phyloP scores from a whole-genome alignment of 2,797 vertebrate genomes.

The Micrastur ruficollis region DNA sequence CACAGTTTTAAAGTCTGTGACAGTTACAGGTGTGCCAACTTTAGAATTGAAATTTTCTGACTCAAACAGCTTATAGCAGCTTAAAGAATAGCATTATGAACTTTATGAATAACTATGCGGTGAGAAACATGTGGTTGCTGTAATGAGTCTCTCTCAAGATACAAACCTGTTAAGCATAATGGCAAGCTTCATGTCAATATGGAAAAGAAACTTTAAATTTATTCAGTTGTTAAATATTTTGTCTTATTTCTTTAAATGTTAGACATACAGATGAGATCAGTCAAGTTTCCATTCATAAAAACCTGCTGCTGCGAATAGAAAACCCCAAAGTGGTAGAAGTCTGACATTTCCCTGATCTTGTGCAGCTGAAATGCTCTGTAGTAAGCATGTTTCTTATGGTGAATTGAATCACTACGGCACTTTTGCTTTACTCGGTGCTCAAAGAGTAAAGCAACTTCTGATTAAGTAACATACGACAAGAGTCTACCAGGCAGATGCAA shows the following conservation, averaged over 20 bases:
- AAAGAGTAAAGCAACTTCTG: slow-evolving; percentile 6
- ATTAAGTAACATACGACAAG: not conserved
- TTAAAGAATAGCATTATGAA: not conserved
- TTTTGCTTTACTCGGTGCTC: not conserved
- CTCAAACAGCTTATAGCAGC: not conserved
- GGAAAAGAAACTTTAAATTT: not conserved
- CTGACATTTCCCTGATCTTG: not conserved
- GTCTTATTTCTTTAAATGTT: not conserved
- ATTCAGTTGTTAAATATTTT: not conserved
- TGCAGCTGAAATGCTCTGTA: not conserved
- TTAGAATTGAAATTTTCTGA: not conserved
- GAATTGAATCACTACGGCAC: not conserved
- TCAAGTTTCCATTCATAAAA: not conserved
- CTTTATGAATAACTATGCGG: not conserved
- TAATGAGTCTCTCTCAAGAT: not conserved
- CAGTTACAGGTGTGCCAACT: not conserved
- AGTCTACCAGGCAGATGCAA: not conserved
- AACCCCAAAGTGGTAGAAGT: not conserved
- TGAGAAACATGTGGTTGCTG: not conserved
- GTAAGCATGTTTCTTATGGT: not conserved
- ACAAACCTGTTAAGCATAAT: not conserved
- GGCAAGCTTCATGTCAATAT: not conserved
- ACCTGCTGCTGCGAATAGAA: not conserved
- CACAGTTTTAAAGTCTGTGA: not conserved
- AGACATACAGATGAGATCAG: not conserved